phyloP scores from a whole-genome alignment of 2,888 invertebrate species.

The Agelastica alni region DNA sequence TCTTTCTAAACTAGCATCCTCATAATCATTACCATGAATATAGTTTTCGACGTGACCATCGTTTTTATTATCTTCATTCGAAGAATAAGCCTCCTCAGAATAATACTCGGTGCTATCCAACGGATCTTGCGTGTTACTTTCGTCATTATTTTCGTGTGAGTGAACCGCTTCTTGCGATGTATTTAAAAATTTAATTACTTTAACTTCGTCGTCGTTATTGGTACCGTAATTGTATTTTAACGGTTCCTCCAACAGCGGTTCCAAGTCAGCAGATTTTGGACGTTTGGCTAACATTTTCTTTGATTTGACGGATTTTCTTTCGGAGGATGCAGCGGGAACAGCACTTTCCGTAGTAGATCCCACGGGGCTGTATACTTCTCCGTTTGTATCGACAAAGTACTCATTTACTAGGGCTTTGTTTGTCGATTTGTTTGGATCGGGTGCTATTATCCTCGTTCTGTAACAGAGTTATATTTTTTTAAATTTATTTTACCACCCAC shows the following conservation, averaged over 20 bases:
- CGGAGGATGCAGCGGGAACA: constrained; percentile 42
- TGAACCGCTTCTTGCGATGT: constrained; percentile 3
- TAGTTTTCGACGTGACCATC: constrained; percentile 31
- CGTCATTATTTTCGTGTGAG: constrained; percentile 30
- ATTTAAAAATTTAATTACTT: constrained; percentile 29
- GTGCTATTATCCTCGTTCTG: constrained; percentile 49
- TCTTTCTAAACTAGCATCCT: constrained; percentile 19
- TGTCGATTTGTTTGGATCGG: constrained; percentile 43
- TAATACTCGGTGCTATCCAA: constrained; percentile 23
- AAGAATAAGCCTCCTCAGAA: constrained; percentile 44
- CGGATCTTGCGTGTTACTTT: constrained; percentile 23
- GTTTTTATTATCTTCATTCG: constrained; percentile 49
- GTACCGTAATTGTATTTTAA: constrained; percentile 52
- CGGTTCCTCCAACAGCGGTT: constrained; percentile 64
- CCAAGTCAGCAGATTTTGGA: constrained; percentile 57
- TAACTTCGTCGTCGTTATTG: constrained; percentile 34
- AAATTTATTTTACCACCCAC: too few species aligned
- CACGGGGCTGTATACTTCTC: constrained; percentile 48
- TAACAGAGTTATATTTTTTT: too few species aligned
- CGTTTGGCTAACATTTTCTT: constrained; percentile 43
- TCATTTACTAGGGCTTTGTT: constrained; percentile 44
- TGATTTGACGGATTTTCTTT: constrained; percentile 40
- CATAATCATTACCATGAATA: constrained; percentile 39
- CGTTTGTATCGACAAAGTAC: constrained; percentile 51
- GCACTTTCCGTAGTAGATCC: constrained; percentile 43